Evolutionary conservation across 2,113 vertebrate species (phyloP), one percentile per base, ranked within the genome.

Genomic region (Myiopsitta monachus): DNA sequence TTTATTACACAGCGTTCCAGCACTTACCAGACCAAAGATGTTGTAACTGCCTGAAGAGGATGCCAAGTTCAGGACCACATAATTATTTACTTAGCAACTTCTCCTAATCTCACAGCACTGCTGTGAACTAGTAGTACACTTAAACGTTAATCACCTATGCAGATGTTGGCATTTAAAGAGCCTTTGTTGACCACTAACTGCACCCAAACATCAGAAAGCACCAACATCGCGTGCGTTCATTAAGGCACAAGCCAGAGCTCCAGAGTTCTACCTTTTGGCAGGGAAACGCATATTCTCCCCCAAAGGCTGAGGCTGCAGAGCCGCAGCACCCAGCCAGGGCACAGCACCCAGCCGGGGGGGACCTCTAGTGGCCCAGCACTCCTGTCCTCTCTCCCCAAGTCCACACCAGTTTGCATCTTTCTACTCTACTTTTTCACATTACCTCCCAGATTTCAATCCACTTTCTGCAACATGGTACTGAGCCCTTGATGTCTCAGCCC

Each of bases 331-430:
- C 62, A 91, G 70, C 22, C 26, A 22, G 33, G 22, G 24, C 72
- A 28, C 7, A n/a, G 83, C 77, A 59, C 33, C 57, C 33, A 10
- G 57, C 52, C 31, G 55, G 52, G 61, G n/a, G 63, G 92, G 97
- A 95, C 97, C 95, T 89, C 97, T 97, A 97, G 95, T 31, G 97
- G 96, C 80, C 33, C 92, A 18, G 41, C 76, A 57, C 18, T 18
- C 51, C 63, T 77, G 2, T 0, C 38, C 51, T 81, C 44, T 57
- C 43, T 51, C 13, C 41, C 39, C 51, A 33, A 38, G 30, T 10
- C 63, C 16, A 27, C 41, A 68, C 69, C 57, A 69, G 26, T 24
- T 68, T 21, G 6, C 1, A 0, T 38, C 28, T n/a, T 59, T 15
- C 59, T 57, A 21, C 22, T 24, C 5, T 7, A 2, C 18, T 18